Evolutionary conservation across 2,797 vertebrate genomes (phyloP).

Genomic region (Phalanger gymnotis): DNA sequence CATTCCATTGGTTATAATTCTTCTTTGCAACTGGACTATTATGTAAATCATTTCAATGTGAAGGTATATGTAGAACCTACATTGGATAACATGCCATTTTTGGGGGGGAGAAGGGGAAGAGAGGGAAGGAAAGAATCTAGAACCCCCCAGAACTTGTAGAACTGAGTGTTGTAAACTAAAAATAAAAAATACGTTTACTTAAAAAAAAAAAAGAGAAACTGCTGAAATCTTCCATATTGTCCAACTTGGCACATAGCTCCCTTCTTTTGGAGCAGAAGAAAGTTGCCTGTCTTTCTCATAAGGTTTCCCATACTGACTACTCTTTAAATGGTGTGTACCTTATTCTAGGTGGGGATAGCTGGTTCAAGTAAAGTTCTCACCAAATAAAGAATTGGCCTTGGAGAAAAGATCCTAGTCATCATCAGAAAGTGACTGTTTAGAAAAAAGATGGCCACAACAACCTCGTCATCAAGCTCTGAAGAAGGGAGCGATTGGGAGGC

Average conservation of each 20-base stretch:
- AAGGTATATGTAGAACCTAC: too few species aligned
- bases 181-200: too few species aligned
- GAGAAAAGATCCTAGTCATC: neutral
- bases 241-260: neutral
- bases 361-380: neutral
- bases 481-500: neutral
- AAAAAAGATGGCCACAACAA: neutral
- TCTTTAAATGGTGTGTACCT: neutral
- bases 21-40: too few species aligned
- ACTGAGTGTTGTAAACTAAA: too few species aligned
- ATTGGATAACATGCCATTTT: too few species aligned
- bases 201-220: too few species aligned
- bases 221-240: neutral
- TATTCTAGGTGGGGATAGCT: neutral
- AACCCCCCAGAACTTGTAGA: too few species aligned
- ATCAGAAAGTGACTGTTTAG: neutral
- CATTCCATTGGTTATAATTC: too few species aligned
- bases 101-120: too few species aligned
- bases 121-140: too few species aligned
- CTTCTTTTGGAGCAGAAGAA: neutral
- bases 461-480: neutral
- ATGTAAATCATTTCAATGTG: too few species aligned
- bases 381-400: neutral
- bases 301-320: neutral
- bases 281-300: neutral